Base-by-base conservation (phyloP, 2,113 vertebrate species). In the Catharus fuscescens region DNA sequence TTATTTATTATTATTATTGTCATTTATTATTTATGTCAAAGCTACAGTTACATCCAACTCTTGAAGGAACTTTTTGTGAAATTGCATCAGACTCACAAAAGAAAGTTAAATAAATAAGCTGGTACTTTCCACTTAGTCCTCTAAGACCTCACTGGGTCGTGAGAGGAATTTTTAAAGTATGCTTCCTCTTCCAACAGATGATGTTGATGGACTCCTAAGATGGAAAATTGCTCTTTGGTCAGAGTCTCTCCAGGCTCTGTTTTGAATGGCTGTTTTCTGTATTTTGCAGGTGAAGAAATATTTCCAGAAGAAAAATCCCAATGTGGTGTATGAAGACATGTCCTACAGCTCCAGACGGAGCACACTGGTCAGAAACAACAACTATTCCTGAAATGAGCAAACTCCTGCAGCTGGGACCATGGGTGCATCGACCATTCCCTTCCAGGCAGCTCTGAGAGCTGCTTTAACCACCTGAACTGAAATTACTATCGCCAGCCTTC, bases 241-340 rank as follows among this genome's bases (percentile, higher is more conserved):
- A 2, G 18, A 4, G 4, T 64, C 9, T 81, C 77, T 80, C 54
- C 38, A 72, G 73, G 60, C 47, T 88, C 26, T 80, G 16, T 34
- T 83, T 71, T 65, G n/a, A 73, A 74, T 2, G 10, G 12, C 12
- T 76, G 4, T 72, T 76, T 61, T 31, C 12, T 70, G 80, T 92
- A 29, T 40, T 64, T 85, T 76, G 40, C 71, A 97, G 97, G 5
- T 72, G 9, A 97, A 94, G 88, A 95, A 92, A 8, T 83, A n/a
- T 34, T 96, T 93, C 74, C 74, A 64, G 57, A 91, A 26, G 56
- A 60, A 12, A 7, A 15, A 44, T 5, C 5, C 1, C 66, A 90
- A 65, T 54, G 4, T 4, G 4, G 34, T 96, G 0, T 97, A 97
- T 50, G 97, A 97, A 81, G 97, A 97, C 34, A 97, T 97, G 96